phyloP scores from a whole-genome alignment of 2,797 vertebrate genomes.

The Chelidonichthys spinosus region DNA sequence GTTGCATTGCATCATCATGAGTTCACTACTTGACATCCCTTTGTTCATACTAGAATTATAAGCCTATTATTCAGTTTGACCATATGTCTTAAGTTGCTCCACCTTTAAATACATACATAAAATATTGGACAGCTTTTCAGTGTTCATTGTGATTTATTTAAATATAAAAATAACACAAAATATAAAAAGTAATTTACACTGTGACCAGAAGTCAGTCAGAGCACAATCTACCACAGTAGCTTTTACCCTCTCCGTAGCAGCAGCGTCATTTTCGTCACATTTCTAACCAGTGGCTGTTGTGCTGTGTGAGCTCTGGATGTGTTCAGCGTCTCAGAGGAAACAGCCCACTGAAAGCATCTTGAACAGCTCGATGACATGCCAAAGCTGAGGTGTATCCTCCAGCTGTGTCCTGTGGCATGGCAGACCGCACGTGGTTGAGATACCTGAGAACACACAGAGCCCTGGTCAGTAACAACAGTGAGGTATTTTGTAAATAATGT shows the following conservation, averaged over 20 bases:
- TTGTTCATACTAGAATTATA: slow-evolving; percentile 8
- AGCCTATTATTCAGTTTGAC: neutral
- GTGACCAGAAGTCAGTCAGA: slow-evolving; percentile 17
- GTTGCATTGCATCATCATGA: slow-evolving; percentile 2
- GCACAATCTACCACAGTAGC: slow-evolving; percentile 15
- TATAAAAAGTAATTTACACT: slow-evolving; percentile 51
- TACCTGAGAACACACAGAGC: slow-evolving; percentile 86
- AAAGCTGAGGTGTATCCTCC: slow-evolving; percentile 94
- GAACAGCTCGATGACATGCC: slow-evolving; percentile 94
- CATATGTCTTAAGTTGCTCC: neutral
- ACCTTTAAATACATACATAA: slow-evolving; percentile 59
- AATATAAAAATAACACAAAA: slow-evolving; percentile 59
- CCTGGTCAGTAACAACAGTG: slow-evolving; percentile 48
- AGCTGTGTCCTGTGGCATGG: slow-evolving; percentile 92
- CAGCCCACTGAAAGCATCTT: slow-evolving; percentile 97
- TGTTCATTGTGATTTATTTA: slow-evolving; percentile 67
- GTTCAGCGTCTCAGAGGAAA: slow-evolving; percentile 75
- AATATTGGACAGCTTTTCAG: slow-evolving; percentile 4
- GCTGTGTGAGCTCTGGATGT: neutral
- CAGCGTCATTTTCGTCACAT: slow-evolving; percentile 19
- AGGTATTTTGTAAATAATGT: slow-evolving; percentile 63
- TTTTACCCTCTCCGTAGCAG: neutral
- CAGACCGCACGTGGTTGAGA: slow-evolving; percentile 92
- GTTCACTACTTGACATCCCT: neutral
- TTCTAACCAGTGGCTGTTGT: slow-evolving; percentile 13